These are phyloP conservation scores for Catalaphyllia jardinei DNA, from an alignment of 64 coral and sea anemone genomes.

Conservation along the genomic window DNA sequence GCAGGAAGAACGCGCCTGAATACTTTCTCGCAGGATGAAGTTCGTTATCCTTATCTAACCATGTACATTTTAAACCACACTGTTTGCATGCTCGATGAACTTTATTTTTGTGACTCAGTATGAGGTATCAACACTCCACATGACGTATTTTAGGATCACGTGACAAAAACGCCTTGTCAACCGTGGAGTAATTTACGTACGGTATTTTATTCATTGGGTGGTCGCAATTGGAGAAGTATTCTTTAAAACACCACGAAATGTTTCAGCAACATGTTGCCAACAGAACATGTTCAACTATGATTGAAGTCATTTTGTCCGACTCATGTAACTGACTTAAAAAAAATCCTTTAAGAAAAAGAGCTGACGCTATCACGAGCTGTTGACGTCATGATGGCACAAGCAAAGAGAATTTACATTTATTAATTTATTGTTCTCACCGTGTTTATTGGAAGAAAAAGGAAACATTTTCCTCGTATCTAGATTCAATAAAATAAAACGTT, in stretches of 20 bases:
- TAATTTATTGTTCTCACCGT: no score
- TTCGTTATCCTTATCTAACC: not conserved
- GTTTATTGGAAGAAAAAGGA: no score
- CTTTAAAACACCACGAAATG: no score
- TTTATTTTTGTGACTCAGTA: not conserved
- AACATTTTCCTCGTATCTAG: no score
- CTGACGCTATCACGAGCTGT: no score
- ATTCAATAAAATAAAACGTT: no score
- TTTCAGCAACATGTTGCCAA: not conserved
- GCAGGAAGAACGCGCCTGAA: not conserved
- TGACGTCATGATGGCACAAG: no score
- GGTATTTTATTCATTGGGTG: not conserved
- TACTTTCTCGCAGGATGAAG: not conserved
- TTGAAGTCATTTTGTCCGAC: no score
- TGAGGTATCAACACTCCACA: not conserved
- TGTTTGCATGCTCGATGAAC: not conserved
- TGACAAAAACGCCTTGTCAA: not conserved
- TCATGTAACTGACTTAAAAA: no score
- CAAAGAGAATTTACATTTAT: no score
- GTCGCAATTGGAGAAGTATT: no score
- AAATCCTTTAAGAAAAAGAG: no score
- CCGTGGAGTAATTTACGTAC: not conserved
- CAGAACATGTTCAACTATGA: not conserved
- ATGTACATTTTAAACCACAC: not conserved
- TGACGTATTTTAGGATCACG: conserved; percentile 8